These are phyloP conservation scores for Anolis apletophallus DNA, from an alignment of 2,797 vertebrate species.

Conservation along the genomic window DNA sequence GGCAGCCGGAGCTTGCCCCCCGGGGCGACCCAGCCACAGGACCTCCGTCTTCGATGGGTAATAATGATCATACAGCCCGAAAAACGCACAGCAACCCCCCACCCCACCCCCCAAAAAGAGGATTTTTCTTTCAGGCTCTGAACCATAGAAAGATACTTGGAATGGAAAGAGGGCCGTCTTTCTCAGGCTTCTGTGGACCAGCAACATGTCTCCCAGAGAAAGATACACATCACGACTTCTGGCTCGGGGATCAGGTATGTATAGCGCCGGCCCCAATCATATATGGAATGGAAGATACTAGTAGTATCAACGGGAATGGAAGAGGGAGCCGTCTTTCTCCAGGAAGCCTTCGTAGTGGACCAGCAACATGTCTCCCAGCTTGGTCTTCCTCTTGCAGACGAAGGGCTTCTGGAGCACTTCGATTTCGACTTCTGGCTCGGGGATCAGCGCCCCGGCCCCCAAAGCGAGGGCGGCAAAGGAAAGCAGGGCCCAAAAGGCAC, in stretches of 20 bases:
- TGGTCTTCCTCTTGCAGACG: conserved; percentile 88
- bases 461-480: conserved; percentile 73
- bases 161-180: conserved; percentile 93
- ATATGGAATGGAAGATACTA: no score
- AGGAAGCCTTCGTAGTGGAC: conserved; percentile 92
- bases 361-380: conserved; percentile 92
- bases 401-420: conserved; percentile 92
- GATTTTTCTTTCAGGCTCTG: neutral
- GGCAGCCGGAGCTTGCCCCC: no score
- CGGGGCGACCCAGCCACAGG: no score
- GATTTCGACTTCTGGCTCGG: conserved; percentile 91
- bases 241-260: no score
- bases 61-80: no score
- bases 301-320: no score
- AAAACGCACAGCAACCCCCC: no score
- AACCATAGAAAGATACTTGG: conserved; percentile 56
- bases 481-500: conserved; percentile 70
- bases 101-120: no score
- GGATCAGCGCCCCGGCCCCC: conserved; percentile 85
- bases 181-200: conserved; percentile 94
- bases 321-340: conserved; percentile 91
- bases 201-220: conserved; percentile 92
- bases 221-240: no score
- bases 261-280: no score
- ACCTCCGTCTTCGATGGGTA: no score